Evolutionary conservation across 2,888 invertebrate genomes (phyloP), one percentile per base, ranked within the genome.

Genomic region (Crossocerus cetratus): DNA sequence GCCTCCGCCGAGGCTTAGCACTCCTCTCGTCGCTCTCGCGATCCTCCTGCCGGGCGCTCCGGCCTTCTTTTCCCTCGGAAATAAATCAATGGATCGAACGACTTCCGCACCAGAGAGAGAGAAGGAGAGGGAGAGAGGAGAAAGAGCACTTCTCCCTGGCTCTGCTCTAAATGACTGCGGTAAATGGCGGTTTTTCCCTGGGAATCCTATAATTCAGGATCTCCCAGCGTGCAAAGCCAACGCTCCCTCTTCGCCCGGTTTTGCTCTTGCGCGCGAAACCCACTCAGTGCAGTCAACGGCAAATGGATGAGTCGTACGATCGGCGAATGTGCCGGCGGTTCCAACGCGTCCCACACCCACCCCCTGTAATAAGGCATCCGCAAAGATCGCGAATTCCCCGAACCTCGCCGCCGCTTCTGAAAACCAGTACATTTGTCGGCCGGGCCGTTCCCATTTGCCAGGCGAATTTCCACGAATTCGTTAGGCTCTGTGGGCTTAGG

Each of bases 151-250:
- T 32, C 32, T 11, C 59, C 21, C 65, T 53, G 14, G 22, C 58
- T 57, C 67, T 59, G 42, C 43, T 63, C 43, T 67, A 79, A 80
- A 80, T 77, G 77, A 77, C 71, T 68, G 55, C 68, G 56, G 77
- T 77, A 82, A 84, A 82, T 77, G 74, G 57, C 60, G 75, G 70
- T 80, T 83, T 83, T 79, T 82, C 61, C 66, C 45, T 16, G 64
- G 68, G 44, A 63, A 76, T 69, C 75, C 78, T 71, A 82, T 80
- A 82, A 83, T 76, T 84, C 80, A 78, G 75, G 74, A 82, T 76
- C 77, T 72, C 72, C 72, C 72, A 63, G 21, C 58, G 43, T 11
- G 18, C 45, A 18, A 44, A 60, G 22, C 68, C 32, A 18, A 13
- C 42, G 16, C 54, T 64, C 60, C 44, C 56, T 67, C 61, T 65